Conservation (phyloP, 2,797 vertebrate genomes). For the Distichodus sexfasciatus region DNA sequence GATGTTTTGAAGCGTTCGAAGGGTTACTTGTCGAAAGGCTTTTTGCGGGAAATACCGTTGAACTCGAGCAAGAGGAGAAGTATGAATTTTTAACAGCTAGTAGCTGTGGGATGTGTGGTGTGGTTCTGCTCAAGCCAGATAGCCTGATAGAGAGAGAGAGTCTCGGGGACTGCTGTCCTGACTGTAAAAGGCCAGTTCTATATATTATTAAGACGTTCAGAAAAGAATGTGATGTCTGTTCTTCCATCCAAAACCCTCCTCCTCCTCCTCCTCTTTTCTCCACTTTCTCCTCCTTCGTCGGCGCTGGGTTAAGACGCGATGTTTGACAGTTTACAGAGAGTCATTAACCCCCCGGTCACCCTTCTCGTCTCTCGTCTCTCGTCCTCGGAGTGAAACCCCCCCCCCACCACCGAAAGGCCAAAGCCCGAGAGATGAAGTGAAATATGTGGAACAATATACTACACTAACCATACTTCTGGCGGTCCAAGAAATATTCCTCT, state of each 20-base stretch:
- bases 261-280: constrained; percentile 63
- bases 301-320: constrained; percentile 43
- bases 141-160: constrained; percentile 39
- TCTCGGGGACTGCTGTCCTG: neutral
- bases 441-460: constrained; percentile 49
- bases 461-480: constrained; percentile 44
- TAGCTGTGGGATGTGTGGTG: constrained; percentile 70
- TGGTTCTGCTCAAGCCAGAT: constrained; percentile 75
- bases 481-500: constrained; percentile 52
- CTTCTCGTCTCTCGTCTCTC: no score
- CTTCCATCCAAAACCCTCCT: constrained; percentile 39
- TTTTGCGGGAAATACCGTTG: constrained; percentile 46
- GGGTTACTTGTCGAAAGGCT: no score
- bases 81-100: constrained; percentile 71
- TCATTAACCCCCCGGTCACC: constrained; percentile 40
- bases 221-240: constrained; percentile 54
- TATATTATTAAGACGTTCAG: constrained; percentile 69
- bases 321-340: constrained; percentile 50
- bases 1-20: no score
- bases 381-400: constrained; percentile 26
- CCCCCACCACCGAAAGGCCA: constrained; percentile 39
- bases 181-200: constrained; percentile 38
- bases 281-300: constrained; percentile 53
- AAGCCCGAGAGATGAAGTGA: constrained; percentile 38
- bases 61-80: constrained; percentile 69